These are phyloP conservation scores for Malacoctenus gilli DNA, from an alignment of 2,797 vertebrate genomes.

Conservation along the genomic window DNA sequence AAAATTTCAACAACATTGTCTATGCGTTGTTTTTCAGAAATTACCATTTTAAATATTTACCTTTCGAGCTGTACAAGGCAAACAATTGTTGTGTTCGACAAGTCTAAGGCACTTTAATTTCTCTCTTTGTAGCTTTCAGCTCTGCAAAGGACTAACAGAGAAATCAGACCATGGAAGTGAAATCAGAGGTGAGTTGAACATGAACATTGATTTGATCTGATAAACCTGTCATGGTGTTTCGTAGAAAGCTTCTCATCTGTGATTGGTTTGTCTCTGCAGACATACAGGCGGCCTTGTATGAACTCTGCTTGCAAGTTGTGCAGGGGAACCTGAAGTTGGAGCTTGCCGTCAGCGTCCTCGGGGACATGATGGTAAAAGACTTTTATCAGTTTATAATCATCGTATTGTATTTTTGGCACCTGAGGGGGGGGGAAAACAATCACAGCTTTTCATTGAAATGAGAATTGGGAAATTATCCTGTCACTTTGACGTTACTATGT, in stretches of 20 bases:
- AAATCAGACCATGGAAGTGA: conserved; percentile 87
- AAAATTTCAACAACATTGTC: too few relatives aligned
- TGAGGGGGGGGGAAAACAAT: too few relatives aligned
- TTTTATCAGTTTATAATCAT: conserved; percentile 2
- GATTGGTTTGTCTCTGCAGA: conserved; percentile 77
- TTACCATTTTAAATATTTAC: too few relatives aligned
- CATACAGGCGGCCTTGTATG: conserved; percentile 92
- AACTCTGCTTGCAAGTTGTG: conserved; percentile 93
- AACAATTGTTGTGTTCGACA: conserved; percentile 11
- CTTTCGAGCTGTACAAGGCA: background rate
- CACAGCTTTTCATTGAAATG: too few relatives aligned
- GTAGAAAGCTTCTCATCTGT: too few relatives aligned
- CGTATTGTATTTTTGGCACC: background rate
- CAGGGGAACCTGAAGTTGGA: conserved; percentile 95
- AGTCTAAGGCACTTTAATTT: conserved; percentile 11
- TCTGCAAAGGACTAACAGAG: conserved; percentile 91
- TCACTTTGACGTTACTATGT: background rate
- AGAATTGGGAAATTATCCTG: too few relatives aligned
- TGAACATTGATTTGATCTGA: background rate
- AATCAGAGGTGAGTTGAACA: conserved; percentile 86
- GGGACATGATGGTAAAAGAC: conserved; percentile 90
- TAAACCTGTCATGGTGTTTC: background rate
- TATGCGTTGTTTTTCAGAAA: too few relatives aligned
- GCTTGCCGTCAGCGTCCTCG: conserved; percentile 88
- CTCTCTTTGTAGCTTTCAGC: conserved; percentile 85